Conservation (phyloP, 2,113 vertebrate species). For the Peromyscus leucopus region DNA sequence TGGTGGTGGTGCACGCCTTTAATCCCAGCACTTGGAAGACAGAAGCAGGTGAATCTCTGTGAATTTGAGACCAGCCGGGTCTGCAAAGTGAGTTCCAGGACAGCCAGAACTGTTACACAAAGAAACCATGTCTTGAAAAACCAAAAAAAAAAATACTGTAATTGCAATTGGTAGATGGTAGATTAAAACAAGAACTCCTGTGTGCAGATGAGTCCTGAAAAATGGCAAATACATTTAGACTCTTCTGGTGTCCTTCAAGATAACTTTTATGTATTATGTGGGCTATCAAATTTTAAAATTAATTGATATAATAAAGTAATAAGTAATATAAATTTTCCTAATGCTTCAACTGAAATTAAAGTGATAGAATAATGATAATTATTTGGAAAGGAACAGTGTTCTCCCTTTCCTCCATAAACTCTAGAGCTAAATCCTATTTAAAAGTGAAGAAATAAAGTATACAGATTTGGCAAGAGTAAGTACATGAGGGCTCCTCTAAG, state of each 20-base stretch:
- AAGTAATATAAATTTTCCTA: conserved; percentile 7
- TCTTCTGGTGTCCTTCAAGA: neutral
- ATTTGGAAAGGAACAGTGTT: neutral
- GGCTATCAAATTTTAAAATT: conserved; percentile 45
- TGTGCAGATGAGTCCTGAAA: neutral
- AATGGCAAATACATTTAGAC: conserved; percentile 2
- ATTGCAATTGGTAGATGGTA: neutral
- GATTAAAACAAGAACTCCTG: neutral
- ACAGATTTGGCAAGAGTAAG: neutral
- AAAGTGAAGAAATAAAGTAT: neutral
- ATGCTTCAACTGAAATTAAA: conserved; percentile 8
- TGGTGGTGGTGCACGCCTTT: too few species aligned
- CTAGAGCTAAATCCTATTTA: neutral
- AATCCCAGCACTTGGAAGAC: too few species aligned
- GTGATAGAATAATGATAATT: conserved; percentile 26
- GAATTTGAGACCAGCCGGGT: too few species aligned
- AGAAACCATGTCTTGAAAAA: too few species aligned
- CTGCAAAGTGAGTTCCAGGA: too few species aligned
- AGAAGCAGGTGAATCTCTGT: too few species aligned
- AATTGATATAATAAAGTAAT: conserved; percentile 47
- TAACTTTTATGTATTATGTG: neutral
- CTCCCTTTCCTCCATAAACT: neutral
- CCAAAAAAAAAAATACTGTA: neutral
- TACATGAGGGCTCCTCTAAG: neutral
- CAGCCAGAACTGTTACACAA: too few species aligned